Conservation (phyloP, 2,113 vertebrate species). For the Nothobranchius furzeri region DNA sequence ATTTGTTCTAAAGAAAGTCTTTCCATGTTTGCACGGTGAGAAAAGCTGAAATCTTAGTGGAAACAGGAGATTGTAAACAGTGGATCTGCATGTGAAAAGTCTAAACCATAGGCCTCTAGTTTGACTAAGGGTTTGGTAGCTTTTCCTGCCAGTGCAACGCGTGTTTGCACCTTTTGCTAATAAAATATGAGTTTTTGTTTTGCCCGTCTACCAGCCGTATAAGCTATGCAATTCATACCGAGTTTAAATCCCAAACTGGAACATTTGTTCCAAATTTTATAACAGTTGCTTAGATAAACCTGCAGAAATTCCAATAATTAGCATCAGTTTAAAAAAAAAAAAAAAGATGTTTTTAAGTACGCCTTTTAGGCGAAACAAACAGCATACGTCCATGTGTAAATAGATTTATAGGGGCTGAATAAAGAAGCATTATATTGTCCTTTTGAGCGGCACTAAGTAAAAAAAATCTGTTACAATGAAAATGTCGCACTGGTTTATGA, state of each 20-base stretch:
- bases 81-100: background rate
- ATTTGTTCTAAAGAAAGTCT: background rate
- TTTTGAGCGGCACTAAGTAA: background rate
- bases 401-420: background rate
- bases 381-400: too few relatives aligned
- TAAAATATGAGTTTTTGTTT: background rate
- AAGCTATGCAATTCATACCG: background rate
- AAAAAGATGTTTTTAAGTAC: too few relatives aligned
- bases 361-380: too few relatives aligned
- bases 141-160: background rate
- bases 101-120: constrained; percentile 9
- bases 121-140: constrained; percentile 21
- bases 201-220: background rate
- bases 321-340: too few relatives aligned
- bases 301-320: too few relatives aligned
- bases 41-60: constrained; percentile 6
- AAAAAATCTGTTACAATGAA: background rate
- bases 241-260: too few relatives aligned
- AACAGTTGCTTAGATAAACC: background rate
- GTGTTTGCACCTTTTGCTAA: background rate
- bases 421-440: background rate
- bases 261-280: background rate
- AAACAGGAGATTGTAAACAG: too few relatives aligned
- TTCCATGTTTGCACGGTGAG: background rate
- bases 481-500: background rate